Percentiles rank a stretch among this genome's conserved stretches.
These are phyloP conservation scores for Phyllotis vaccarum DNA, from an alignment of 2,797 vertebrate species.

Conservation along the genomic window DNA sequence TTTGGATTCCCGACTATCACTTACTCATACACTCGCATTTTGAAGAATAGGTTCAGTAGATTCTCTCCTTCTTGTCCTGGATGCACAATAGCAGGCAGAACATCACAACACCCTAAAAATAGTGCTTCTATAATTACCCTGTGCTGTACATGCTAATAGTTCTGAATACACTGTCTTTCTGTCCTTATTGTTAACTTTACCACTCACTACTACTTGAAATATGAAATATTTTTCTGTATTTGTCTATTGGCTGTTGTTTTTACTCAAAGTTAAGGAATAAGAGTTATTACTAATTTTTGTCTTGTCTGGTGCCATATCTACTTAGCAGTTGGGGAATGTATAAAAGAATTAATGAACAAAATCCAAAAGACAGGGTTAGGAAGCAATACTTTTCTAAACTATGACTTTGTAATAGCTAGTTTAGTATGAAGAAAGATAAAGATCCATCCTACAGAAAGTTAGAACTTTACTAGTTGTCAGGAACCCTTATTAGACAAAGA, in stretches of 20 bases:
- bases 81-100: not conserved
- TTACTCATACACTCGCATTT: not conserved
- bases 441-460: not conserved
- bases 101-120: not conserved
- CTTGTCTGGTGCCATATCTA: not conserved
- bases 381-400: not conserved
- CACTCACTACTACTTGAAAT: not conserved
- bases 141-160: too few relatives aligned
- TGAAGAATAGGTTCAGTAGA: not conserved
- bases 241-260: not conserved
- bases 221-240: not conserved
- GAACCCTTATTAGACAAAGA: not conserved
- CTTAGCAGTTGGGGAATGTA: not conserved
- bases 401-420: not conserved
- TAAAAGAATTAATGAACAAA: not conserved
- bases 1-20: not conserved
- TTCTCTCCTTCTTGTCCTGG: not conserved
- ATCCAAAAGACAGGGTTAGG: not conserved
- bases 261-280: not conserved
- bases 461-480: not conserved
- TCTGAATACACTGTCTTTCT: not conserved
- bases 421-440: not conserved
- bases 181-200: not conserved
- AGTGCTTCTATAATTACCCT: not conserved
- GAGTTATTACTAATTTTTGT: not conserved